Base-by-base conservation (phyloP, 2,113 vertebrate species). In the Gnathonemus longibarbis region DNA sequence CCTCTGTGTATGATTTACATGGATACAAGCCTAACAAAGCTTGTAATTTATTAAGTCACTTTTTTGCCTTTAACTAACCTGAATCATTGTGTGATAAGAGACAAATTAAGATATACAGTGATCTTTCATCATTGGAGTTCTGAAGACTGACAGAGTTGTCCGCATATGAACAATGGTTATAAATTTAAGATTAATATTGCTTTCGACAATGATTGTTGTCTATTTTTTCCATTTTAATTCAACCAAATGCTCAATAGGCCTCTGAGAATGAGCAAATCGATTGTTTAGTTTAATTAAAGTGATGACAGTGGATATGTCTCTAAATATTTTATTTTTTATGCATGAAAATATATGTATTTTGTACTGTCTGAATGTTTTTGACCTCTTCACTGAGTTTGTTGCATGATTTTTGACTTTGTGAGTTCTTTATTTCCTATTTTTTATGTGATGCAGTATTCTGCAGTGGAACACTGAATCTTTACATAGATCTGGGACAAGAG, bases 1-100 rank as follows among this genome's bases (percentile, higher is more conserved):
- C 21, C 19, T 84, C 45, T 84, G 74, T 42, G 39, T 48, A 48
- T 84, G 83, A 84, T 84, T 84, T 84, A 84, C 83, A 84, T 84
- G 42, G 83, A 10, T 46, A 84, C 83, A n/a, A 48, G 83, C 45
- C 45, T 84, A 84, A 84, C 42, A 84, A 84, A 48, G 83, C 42
- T 42, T 84, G 21, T 84, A 45, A 84, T 84, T 84, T 84, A 83
- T 83, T 39, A 48, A 24, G 45, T 84, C 45, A 84, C 15, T 84
- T 48, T 45, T 84, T 83, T 48, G 42, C 21, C 83, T 84, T 48
- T 84, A 84, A 84, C 19, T 84, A 84, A 48, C 83, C 83, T 48
- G 24, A 84, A 48, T 84, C 1, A 84, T 19, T 84, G 5, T 46
- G 83, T 3, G 7, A 46, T 45, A 21, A 46, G 5, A n/a, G 46